Base-by-base conservation (phyloP, 1,140 invertebrate genomes). In the Caenorhabditis inopinata region DNA sequence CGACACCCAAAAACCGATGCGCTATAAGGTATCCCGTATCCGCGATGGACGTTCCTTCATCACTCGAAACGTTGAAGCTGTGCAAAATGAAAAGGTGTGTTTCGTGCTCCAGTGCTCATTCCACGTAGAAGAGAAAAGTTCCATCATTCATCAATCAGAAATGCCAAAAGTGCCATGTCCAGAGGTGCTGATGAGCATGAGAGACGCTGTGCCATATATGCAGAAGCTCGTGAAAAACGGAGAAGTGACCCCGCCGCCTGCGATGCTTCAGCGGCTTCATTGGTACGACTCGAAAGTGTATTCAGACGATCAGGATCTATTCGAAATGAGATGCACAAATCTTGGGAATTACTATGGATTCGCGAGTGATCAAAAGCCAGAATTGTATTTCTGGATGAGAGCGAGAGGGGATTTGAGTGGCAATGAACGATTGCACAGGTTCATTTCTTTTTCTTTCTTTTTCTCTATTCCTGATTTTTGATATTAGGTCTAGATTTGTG, bases 21-120 rank as follows among this genome's bases (percentile, higher is more conserved):
- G 79, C 3, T 83, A 83, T 46, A 75, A 47, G 5, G 82, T 83
- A 3, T 23, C 68, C 11, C 48, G 51, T 23, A 42, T 74, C 11
- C 47, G 82, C 9, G 82, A 83, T 18, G 82, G 82, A 9, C 47
- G 74, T 1, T 80, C 78, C n/a, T 83, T 83, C 79, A 79, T 62
- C 38, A 83, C 82, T 25, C 45, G 82, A 49, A 49, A 11, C 16
- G 82, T 83, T 7, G 78, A 83, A 45, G 82, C 82, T 11, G 47
- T 76, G 18, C 82, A 83, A 49, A 83, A 83, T 9, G 82, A 74
- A 16, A 79, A 80, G 46, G 78, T 81, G 12, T 74, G 49, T 16
- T 83, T 83, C 74, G 47, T 32, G 0, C 47, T 76, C 1, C 81
- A 83, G 45, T 53, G 76, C 27, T 81, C 78, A n/a, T 83, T 83